Evolutionary conservation across 1,140 invertebrate genomes (phyloP).

Genomic region (Teleopsis dalmanni): DNA sequence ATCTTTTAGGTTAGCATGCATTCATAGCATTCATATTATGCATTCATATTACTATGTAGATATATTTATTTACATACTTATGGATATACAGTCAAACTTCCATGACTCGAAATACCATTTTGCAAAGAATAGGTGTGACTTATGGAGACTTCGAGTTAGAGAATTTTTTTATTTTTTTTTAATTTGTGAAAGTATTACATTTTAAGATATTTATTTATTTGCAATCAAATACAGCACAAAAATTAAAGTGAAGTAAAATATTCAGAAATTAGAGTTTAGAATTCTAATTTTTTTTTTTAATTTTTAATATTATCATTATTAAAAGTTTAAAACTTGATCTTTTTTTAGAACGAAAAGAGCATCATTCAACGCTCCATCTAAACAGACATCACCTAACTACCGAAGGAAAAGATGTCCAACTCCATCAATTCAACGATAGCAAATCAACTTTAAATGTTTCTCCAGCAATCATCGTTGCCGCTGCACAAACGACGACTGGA

Average conservation of each 20-base stretch:
- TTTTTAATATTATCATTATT: not conserved
- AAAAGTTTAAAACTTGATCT: not conserved
- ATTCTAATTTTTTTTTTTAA: not conserved
- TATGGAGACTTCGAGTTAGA: too few species aligned
- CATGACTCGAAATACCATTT: too few species aligned
- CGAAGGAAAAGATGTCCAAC: slow-evolving; percentile 23
- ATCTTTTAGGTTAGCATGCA: too few species aligned
- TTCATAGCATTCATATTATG: too few species aligned
- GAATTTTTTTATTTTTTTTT: too few species aligned
- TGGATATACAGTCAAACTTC: too few species aligned
- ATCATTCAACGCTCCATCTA: slow-evolving; percentile 33
- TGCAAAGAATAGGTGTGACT: too few species aligned
- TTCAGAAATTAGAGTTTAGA: too few species aligned
- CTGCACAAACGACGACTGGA: slow-evolving; percentile 35
- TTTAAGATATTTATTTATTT: not conserved
- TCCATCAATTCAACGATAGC: not conserved
- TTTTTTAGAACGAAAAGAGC: slow-evolving; percentile 32
- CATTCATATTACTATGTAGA: too few species aligned
- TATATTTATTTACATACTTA: too few species aligned
- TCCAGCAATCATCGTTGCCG: slow-evolving; percentile 33
- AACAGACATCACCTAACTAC: slow-evolving; percentile 32
- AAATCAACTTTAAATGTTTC: slow-evolving; percentile 27
- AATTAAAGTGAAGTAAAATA: too few species aligned
- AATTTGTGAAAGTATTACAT: too few species aligned
- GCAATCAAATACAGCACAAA: not conserved